phyloP scores from a whole-genome alignment of 37 sponge, comb jelly and placozoan genomes.

The Ephydatia muelleri region DNA sequence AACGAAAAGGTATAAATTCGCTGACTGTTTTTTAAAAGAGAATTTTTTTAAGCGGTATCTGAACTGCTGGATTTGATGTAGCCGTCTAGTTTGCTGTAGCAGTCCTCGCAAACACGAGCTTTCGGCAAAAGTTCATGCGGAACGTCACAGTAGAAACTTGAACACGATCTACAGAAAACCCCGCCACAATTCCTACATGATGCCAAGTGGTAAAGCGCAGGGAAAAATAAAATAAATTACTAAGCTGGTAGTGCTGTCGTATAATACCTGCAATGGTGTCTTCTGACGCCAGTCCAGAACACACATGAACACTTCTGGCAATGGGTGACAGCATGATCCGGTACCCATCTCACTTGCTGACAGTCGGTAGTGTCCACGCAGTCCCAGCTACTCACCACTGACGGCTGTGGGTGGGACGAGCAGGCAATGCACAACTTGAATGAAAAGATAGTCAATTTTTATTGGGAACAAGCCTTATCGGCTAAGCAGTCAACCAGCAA shows the following conservation, averaged over 20 bases:
- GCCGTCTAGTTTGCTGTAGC: constrained; percentile 84
- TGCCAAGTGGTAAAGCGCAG: too few relatives aligned
- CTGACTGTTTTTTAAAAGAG: background rate
- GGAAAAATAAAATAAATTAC: background rate
- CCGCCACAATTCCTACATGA: constrained; percentile 87
- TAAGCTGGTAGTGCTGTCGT: background rate
- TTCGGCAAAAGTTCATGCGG: constrained; percentile 68
- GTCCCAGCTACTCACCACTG: constrained; percentile 63
- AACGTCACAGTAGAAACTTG: constrained; percentile 74
- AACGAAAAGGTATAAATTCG: background rate
- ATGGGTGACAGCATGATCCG: constrained; percentile 82
- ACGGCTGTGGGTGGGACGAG: constrained; percentile 2
- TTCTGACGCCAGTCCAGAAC: constrained; percentile 65
- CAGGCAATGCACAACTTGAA: too few relatives aligned
- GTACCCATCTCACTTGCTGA: constrained; percentile 78
- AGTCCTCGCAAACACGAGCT: constrained; percentile 79
- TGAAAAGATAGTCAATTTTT: too few relatives aligned
- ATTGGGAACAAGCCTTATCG: too few relatives aligned
- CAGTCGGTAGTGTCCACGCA: constrained; percentile 60
- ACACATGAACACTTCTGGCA: constrained; percentile 62
- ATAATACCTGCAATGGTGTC: constrained; percentile 91
- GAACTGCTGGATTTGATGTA: constrained; percentile 23
- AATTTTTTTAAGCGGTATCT: background rate
- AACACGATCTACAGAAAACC: constrained; percentile 79
- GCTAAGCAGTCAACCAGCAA: too few relatives aligned